phyloP scores from a whole-genome alignment of 2,797 vertebrate genomes.

The Chiroxiphia lanceolata region DNA sequence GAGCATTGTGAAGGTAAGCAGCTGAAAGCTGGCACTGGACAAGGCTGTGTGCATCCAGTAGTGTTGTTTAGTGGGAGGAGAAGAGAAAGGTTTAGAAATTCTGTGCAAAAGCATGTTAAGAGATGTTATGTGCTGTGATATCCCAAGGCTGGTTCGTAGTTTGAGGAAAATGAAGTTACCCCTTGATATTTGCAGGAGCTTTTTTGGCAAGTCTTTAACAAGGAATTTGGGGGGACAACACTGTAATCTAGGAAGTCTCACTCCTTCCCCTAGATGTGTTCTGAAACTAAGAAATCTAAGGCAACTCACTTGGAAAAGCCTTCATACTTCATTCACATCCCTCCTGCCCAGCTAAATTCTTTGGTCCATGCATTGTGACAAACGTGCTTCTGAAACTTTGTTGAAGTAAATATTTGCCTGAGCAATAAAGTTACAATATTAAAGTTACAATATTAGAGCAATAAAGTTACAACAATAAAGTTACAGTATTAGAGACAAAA shows the following conservation, averaged over 20 bases:
- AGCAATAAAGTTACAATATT: background rate
- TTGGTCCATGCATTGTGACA: background rate
- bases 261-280: background rate
- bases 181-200: background rate
- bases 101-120: background rate
- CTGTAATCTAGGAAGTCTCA: background rate
- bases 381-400: background rate
- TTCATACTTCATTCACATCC: background rate
- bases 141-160: background rate
- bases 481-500: background rate
- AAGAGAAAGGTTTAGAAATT: background rate
- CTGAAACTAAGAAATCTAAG: background rate
- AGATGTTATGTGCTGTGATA: background rate
- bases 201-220: background rate
- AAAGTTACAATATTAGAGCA: background rate
- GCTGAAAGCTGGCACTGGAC: background rate
- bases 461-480: background rate
- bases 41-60: background rate
- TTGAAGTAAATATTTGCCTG: background rate
- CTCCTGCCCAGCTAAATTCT: background rate
- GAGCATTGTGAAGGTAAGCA: slow-evolving; percentile 81
- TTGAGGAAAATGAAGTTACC: background rate
- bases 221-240: background rate
- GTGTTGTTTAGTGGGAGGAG: background rate
- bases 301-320: background rate